A percentile compares a stretch with the other conserved stretches of the same genome.
Evolutionary conservation across 2,888 invertebrate genomes (phyloP).

Genomic region (Drymonia ruficornis): DNA sequence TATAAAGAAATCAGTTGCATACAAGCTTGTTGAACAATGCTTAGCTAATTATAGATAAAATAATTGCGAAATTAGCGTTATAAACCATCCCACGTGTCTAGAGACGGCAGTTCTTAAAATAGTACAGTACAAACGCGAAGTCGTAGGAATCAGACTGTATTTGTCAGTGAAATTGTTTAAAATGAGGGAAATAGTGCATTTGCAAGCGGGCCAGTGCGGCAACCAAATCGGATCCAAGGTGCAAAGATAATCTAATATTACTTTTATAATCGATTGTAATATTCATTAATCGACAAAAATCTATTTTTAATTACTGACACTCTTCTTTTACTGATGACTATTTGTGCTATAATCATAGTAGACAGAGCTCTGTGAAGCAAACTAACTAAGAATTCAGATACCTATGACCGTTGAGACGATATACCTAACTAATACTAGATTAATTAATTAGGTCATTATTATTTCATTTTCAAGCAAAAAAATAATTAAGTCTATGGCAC

Average conservation of each 20-base stretch:
- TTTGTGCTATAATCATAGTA: not conserved
- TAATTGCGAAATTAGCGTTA: conserved; percentile 10
- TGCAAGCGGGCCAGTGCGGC: conserved; percentile 96
- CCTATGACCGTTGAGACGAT: too few relatives aligned
- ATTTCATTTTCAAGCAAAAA: too few relatives aligned
- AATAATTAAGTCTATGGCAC: too few relatives aligned
- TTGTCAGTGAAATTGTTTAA: conserved; percentile 47
- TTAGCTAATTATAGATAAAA: conserved; percentile 5
- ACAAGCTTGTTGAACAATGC: conserved; percentile 1
- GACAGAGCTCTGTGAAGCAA: not conserved
- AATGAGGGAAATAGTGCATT: conserved; percentile 97
- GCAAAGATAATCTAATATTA: conserved; percentile 21
- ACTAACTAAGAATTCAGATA: too few relatives aligned
- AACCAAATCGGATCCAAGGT: conserved; percentile 98
- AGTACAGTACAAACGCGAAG: conserved; percentile 37
- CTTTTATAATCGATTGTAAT: not conserved
- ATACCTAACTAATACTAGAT: too few relatives aligned
- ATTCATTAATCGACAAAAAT: conserved; percentile 7
- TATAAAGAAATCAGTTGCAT: conserved; percentile 3
- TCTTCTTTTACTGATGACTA: not conserved
- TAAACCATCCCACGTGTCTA: conserved; percentile 36
- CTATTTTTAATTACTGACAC: conserved; percentile 31
- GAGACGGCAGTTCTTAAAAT: conserved; percentile 46
- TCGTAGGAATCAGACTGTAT: conserved; percentile 34
- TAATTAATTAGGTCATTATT: too few relatives aligned